These are phyloP conservation scores for Phoxinus dragarum DNA, from an alignment of 2,797 vertebrate genomes.

Conservation along the genomic window DNA sequence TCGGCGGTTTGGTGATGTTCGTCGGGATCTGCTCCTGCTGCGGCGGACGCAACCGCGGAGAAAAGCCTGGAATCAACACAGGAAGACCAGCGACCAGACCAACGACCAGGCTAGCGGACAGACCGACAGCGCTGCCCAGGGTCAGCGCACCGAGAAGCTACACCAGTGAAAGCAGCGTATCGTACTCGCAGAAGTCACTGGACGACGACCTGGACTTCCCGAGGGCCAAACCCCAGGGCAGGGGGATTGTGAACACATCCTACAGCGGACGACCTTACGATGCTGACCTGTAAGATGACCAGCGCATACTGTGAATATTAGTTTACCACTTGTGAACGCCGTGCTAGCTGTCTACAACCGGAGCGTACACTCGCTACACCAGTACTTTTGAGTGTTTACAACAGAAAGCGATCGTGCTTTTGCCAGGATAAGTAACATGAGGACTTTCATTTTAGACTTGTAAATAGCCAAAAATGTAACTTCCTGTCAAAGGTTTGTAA, in stretches of 20 bases:
- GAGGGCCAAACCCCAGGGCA: slow-evolving; percentile 68
- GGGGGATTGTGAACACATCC: slow-evolving; percentile 62
- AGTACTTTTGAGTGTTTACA: slow-evolving; percentile 1
- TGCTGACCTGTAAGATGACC: slow-evolving; percentile 64
- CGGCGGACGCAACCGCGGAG: slow-evolving; percentile 74
- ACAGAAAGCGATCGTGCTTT: background rate
- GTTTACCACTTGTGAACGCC: background rate
- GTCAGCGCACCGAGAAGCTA: slow-evolving; percentile 62
- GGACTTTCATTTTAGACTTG: background rate
- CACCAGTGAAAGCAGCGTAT: slow-evolving; percentile 64
- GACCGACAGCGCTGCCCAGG: slow-evolving; percentile 51
- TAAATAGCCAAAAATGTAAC: background rate
- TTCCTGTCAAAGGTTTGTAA: background rate
- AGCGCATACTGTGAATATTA: background rate
- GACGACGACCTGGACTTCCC: slow-evolving; percentile 80
- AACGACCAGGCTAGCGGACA: background rate
- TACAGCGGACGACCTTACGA: slow-evolving; percentile 72
- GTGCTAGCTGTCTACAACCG: background rate
- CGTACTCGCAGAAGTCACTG: slow-evolving; percentile 70
- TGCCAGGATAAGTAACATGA: background rate
- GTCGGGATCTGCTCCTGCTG: slow-evolving; percentile 81
- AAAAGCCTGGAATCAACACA: slow-evolving; percentile 58
- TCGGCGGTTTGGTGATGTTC: slow-evolving; percentile 85
- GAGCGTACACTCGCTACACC: background rate
- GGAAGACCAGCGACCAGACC: slow-evolving; percentile 2